Base-by-base conservation (phyloP, 1,140 invertebrate genomes). In the Homarus americanus region DNA sequence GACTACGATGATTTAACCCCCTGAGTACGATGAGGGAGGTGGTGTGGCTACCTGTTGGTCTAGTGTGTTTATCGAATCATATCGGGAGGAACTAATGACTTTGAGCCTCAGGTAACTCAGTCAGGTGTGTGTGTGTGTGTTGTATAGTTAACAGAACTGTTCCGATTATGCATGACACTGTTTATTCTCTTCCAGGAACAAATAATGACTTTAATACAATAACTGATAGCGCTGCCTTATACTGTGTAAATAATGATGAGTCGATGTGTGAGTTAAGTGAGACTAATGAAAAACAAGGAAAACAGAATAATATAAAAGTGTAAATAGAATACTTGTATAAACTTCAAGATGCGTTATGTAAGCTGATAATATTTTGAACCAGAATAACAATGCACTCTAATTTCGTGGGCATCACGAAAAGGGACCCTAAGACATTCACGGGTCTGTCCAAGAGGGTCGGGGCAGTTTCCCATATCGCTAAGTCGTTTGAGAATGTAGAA, bases 381-480 rank as follows among this genome's bases (percentile, higher is more conserved):
- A 7, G n/a, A 9, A 58, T 15, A 69, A 63, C 28, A 28, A 82
- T 82, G 32, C 4, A 82, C 79, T 41, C 49, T 3, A n/a, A 28
- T 24, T 36, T 40, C 53, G 15, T 20, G 38, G 66, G 32, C 17
- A 15, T 4, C 32, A 9, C 40, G 28, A 75, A 58, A 63, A 75
- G 80, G 80, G 87, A 90, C 72, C 87, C 87, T 17, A 83, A 83
- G 53, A 90, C 66, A 17, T 69, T 90, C 24, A 90, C 87, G 5
- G 87, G 87, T 5, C 49, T 90, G 32, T 72, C 87, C 7, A 75
- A 76, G 72, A 24, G 87, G 1, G 34, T 49, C 9, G 87, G 87
- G 5, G 87, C 87, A 9, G 87, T 90, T 15, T 90, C 87, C 9
- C 41, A 83, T 24, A 90, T 90, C 24, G 87, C 87, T 4, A 82